Percentiles rank a stretch among this genome's conserved stretches.
These are phyloP conservation scores for Drosophila aldrichi DNA, from an alignment of 2,888 invertebrate species.

Conservation along the genomic window DNA sequence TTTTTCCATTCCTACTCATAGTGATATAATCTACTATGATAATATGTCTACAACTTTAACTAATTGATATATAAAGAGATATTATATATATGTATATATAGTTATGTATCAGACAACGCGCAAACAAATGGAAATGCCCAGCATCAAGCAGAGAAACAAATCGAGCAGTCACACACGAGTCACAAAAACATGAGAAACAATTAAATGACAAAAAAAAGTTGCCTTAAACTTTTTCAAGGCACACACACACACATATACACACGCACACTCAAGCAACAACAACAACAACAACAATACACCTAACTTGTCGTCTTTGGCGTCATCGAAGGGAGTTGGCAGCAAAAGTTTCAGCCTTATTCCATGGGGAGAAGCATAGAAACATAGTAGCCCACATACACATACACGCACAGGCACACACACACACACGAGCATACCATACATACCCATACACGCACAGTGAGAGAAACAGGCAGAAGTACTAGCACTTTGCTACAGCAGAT, in stretches of 20 bases:
- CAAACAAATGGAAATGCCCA: conserved; percentile 20
- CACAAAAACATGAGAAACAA: conserved; percentile 55
- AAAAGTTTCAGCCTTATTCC: conserved; percentile 44
- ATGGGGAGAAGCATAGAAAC: conserved; percentile 60
- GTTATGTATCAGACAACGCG: conserved; percentile 7
- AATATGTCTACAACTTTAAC: not conserved
- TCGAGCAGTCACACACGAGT: conserved; percentile 54
- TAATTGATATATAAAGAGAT: not conserved
- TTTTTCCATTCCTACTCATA: not conserved
- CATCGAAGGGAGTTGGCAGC: conserved; percentile 17
- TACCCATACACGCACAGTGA: conserved; percentile 30
- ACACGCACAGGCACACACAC: conserved; percentile 41
- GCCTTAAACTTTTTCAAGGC: conserved; percentile 65
- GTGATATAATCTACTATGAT: not conserved
- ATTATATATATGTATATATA: not conserved
- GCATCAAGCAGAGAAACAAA: conserved; percentile 35
- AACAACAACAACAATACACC: conserved; percentile 50
- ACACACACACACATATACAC: conserved; percentile 18
- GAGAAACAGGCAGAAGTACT: conserved; percentile 17
- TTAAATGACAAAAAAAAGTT: conserved; percentile 62
- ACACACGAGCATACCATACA: conserved; percentile 21
- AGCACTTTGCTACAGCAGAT: conserved; percentile 26
- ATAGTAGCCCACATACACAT: conserved; percentile 73
- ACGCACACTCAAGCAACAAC: conserved; percentile 1
- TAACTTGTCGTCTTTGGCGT: conserved; percentile 64